phyloP scores from a whole-genome alignment of 1,140 invertebrate genomes.

The Meloidogyne floridensis region DNA sequence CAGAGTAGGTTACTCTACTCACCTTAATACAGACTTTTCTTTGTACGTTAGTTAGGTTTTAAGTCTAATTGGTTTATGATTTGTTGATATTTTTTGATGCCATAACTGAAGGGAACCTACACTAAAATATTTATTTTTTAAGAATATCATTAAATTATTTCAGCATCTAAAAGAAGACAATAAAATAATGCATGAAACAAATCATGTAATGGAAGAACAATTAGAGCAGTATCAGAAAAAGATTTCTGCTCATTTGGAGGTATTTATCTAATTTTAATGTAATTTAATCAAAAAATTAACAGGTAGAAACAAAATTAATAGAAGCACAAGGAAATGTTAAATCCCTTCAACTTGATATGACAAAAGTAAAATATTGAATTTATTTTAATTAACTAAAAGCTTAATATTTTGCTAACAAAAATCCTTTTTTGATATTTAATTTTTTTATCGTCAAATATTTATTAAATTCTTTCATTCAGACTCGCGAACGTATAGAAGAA shows the following conservation, averaged over 20 bases:
- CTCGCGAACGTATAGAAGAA: conserved; percentile 40
- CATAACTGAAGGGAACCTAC: too few relatives aligned
- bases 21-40: too few relatives aligned
- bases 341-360: conserved; percentile 38
- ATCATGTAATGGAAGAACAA: conserved; percentile 44
- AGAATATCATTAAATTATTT: neutral
- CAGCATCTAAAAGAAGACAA: conserved; percentile 43
- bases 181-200: conserved; percentile 42
- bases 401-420: neutral
- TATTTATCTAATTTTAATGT: neutral
- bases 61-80: neutral
- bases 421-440: neutral
- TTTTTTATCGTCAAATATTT: conserved; percentile 15
- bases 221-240: conserved; percentile 42
- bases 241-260: conserved; percentile 33
- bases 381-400: neutral
- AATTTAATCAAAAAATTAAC: neutral
- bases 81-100: too few relatives aligned
- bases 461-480: conserved; percentile 15
- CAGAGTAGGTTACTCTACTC: too few relatives aligned
- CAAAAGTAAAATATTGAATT: conserved; percentile 22
- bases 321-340: conserved; percentile 45
- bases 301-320: conserved; percentile 43
- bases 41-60: neutral
- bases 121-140: neutral